Percentiles rank a stretch among this genome's conserved stretches.
Evolutionary conservation across 37 sponge, comb jelly and placozoan species (phyloP).

Genomic region (Spongilla lacustris): DNA sequence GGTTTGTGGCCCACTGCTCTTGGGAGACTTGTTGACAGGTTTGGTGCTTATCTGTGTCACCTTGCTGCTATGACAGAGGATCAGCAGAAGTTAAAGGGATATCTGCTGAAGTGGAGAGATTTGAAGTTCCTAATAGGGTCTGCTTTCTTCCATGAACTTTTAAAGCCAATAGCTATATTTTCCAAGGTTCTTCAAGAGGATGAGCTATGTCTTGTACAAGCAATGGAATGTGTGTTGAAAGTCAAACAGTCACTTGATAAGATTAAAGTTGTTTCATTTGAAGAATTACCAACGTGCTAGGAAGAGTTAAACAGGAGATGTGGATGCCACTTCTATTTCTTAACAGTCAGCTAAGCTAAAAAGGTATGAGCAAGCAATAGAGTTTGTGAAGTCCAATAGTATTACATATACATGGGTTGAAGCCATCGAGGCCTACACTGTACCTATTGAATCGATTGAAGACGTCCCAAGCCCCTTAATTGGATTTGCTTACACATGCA

Average conservation of each 20-base stretch:
- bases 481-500: constrained; percentile 36
- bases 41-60: constrained; percentile 48
- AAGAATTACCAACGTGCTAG: constrained; percentile 54
- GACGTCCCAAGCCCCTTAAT: constrained; percentile 11
- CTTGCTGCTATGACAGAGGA: constrained; percentile 44
- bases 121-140: constrained; percentile 34
- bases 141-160: constrained; percentile 42
- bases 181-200: constrained; percentile 44
- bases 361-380: too few relatives aligned
- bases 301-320: constrained; percentile 30
- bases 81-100: constrained; percentile 18
- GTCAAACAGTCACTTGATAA: too few relatives aligned
- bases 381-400: neutral
- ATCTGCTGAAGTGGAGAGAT: constrained; percentile 25
- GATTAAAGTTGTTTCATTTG: constrained; percentile 34
- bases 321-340: neutral
- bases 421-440: constrained; percentile 29
- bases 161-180: constrained; percentile 25
- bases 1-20: constrained; percentile 71
- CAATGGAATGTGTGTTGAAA: constrained; percentile 19
- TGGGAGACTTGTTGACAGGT: constrained; percentile 32
- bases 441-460: constrained; percentile 37
- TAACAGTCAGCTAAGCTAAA: constrained; percentile 40
- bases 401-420: constrained; percentile 29
- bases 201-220: constrained; percentile 37